These are phyloP conservation scores for Antheraea pernyi DNA, from an alignment of 1,140 invertebrate genomes.

Conservation along the genomic window DNA sequence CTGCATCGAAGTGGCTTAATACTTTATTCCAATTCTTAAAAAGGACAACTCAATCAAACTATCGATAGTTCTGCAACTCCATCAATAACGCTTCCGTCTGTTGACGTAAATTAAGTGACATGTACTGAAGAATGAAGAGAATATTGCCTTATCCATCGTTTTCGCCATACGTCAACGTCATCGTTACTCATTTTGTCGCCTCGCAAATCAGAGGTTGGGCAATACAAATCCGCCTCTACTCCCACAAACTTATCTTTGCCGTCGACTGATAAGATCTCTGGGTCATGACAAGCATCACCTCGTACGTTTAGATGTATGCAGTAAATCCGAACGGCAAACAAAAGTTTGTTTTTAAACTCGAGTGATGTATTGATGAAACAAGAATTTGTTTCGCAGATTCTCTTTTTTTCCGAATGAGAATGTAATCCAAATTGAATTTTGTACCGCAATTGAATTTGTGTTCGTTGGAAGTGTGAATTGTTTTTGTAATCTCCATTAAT, in stretches of 20 bases:
- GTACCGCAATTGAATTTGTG: conserved; percentile 26
- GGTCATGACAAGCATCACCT: not conserved
- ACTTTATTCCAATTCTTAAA: not conserved
- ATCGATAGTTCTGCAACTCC: not conserved
- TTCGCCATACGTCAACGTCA: conserved; percentile 24
- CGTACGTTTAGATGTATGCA: not conserved
- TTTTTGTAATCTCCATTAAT: conserved; percentile 6
- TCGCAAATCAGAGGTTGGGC: conserved; percentile 30
- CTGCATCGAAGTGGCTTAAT: no score
- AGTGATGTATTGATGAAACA: conserved; percentile 29
- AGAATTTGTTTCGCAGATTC: conserved; percentile 30
- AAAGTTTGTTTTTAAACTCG: not conserved
- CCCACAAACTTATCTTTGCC: not conserved
- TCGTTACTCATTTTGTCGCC: conserved; percentile 34
- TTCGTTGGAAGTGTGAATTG: conserved; percentile 16
- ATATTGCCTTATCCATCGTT: conserved; percentile 2
- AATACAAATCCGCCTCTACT: conserved; percentile 20
- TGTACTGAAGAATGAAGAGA: not conserved
- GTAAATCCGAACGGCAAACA: not conserved
- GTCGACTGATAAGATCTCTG: not conserved
- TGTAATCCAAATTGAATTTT: conserved; percentile 35
- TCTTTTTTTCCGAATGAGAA: conserved; percentile 29
- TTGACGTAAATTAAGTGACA: conserved; percentile 4
- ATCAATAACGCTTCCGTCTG: not conserved
- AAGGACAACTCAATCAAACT: not conserved